Conservation (phyloP, 2,888 invertebrate species). For the Sarcophaga variegata region DNA sequence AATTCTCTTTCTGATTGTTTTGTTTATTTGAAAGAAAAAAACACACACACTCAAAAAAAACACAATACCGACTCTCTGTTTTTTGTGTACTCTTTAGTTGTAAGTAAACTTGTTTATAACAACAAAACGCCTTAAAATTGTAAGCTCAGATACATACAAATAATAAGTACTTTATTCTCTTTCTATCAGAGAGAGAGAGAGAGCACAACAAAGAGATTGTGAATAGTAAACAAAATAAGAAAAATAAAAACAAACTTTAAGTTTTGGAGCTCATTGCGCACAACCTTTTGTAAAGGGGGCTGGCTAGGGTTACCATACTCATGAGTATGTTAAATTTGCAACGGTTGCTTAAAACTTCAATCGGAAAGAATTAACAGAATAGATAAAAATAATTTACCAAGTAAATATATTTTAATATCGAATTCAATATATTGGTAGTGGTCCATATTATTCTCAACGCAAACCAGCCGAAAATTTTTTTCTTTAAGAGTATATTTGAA, state of each 20-base stretch:
- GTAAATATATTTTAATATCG: too few relatives aligned
- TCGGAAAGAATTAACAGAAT: too few relatives aligned
- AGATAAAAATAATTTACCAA: too few relatives aligned
- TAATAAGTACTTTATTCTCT: neutral
- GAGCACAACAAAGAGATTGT: neutral
- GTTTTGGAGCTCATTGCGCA: neutral
- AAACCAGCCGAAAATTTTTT: too few relatives aligned
- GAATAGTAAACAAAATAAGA: neutral
- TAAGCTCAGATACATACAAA: conserved; percentile 31
- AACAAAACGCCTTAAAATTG: conserved; percentile 35
- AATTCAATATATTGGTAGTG: too few relatives aligned
- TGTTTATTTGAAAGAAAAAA: too few relatives aligned
- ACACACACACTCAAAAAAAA: neutral
- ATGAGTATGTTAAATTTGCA: neutral
- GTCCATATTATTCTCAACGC: too few relatives aligned
- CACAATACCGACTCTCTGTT: neutral
- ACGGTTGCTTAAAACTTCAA: too few relatives aligned
- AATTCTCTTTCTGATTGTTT: neutral
- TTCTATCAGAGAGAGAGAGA: neutral
- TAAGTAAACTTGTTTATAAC: conserved; percentile 49
- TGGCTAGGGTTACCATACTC: neutral
- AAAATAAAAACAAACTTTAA: conserved; percentile 1
- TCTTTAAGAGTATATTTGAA: too few relatives aligned
- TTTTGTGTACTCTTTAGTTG: neutral
- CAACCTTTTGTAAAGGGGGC: neutral